Evolutionary conservation across 2,888 invertebrate genomes (phyloP).

Genomic region (Ceraclea dissimilis): DNA sequence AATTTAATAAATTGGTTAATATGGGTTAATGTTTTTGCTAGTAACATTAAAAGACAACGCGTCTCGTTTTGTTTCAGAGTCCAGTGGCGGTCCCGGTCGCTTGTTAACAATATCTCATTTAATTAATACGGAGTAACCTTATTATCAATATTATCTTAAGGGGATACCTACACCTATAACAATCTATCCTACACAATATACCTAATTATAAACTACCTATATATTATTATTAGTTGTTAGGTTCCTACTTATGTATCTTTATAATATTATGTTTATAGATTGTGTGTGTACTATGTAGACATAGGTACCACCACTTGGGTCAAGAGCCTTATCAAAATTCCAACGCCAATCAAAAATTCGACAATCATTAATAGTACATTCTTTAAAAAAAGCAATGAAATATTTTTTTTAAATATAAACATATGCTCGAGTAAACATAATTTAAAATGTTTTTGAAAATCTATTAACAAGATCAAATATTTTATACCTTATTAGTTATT

Average conservation of each 20-base stretch:
- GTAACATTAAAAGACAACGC: not conserved
- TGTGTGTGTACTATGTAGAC: not conserved
- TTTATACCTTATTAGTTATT: too few relatives aligned
- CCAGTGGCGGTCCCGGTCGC: constrained; percentile 22
- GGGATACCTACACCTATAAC: not conserved
- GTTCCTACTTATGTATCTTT: not conserved
- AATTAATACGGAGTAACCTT: constrained; percentile 23
- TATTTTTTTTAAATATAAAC: not conserved
- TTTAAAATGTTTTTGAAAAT: too few relatives aligned
- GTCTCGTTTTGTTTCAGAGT: constrained; percentile 21
- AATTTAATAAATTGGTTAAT: too few relatives aligned
- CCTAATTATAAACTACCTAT: not conserved
- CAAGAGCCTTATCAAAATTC: constrained; percentile 1
- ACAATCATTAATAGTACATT: not conserved
- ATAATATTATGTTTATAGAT: too few relatives aligned
- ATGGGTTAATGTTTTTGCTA: not conserved
- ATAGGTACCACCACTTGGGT: not conserved
- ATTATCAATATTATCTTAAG: constrained; percentile 15
- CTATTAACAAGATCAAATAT: too few relatives aligned
- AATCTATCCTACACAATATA: not conserved
- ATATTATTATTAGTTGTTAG: not conserved
- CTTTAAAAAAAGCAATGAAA: not conserved
- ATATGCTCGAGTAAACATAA: not conserved
- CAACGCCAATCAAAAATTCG: not conserved
- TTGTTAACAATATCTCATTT: constrained; percentile 25